Evolutionary conservation across 2,888 invertebrate genomes (phyloP), one percentile per base, ranked within the genome.

Genomic region (Ormyrus pomaceus): DNA sequence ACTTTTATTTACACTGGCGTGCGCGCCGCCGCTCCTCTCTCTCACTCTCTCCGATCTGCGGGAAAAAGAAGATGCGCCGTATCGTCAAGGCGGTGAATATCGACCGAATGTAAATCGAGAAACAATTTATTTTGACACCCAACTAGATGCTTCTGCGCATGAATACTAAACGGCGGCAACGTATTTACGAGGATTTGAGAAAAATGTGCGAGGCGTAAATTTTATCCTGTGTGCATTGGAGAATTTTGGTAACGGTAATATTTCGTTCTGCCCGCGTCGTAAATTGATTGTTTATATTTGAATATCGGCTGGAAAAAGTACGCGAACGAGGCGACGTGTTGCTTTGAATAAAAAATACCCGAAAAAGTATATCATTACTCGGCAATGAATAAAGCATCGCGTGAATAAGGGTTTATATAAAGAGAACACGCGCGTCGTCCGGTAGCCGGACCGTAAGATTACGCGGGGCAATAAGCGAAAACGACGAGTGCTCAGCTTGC

Each of bases 1-100:
- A 78, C 82, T 85, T 84, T 86, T 84, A 84, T 86, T 83, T 81
- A 84, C 80, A 70, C 82, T 66, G 65, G n/a, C 55, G 8, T 62
- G 46, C 13, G 51, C 61, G 19, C 19, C 48, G 10, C 45, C 11
- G 10, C 55, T 34, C 3, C 34, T 34, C 34, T 34, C 34, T 34
- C 34, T 34, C 34, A 11, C 48, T n/a, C 51, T 13, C 4, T 58
- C 9, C 34, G 46, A 51, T 48, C 2, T 4, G 19, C 46, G 76
- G 11, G 51, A 58, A 66, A 56, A 61, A 66, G 72, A 59, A 65
- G 73, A 68, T 51, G 74, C 62, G 65, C 9, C 9, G 59, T 58
- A 61, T 74, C 59, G 80, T 72, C 71, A 76, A 68, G 71, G 46
- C 61, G 59, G 51, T 53, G 62, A 72, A 55, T 77, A 77, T 82